Evolutionary conservation across 64 coral and sea anemone genomes (phyloP), one percentile per base, ranked within the genome.

Genomic region (Dendronephthya gigantea): DNA sequence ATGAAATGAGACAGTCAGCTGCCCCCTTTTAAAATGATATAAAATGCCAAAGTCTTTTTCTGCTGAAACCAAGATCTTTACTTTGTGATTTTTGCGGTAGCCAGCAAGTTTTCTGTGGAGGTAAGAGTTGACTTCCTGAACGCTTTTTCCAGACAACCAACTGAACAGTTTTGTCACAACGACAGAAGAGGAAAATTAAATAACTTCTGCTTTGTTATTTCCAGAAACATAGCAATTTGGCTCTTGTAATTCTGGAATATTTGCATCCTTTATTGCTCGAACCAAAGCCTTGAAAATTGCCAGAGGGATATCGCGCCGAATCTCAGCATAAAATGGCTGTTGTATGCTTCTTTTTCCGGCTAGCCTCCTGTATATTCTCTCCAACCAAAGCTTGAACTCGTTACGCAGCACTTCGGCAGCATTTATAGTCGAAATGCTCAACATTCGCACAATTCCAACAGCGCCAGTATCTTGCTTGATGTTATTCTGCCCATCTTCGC

Each of bases 131-230:
- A 76, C 69, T 76, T 76, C 69, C 16, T 76, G 5, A 76, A 76
- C 69, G 35, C 29, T 76, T 28, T 37, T 76, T 15, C 69, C 69
- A 5, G 69, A 76, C 12, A 76, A 37, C 69, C 28, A 76, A 76
- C 69, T 76, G 69, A 76, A 76, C 69, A 76, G 69, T 34, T 34
- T 76, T 76, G 28, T 31, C 69, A 76, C 29, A 16, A 76, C 69
- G n/a, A 76, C 28, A 76, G 35, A 37, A 56, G 83, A 86, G 30
- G 66, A 85, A 38, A 90, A 74, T 27, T 45, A 90, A 85, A 85
- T 90, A 39, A 90, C 83, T 90, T 85, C 68, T 22, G 40, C 89
- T 74, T 86, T 90, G 30, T 85, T 85, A 65, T 85, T 82, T 45
- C 40, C 40, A 35, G 28, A 33, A 6, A 84, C 7, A 5, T 35